Evolutionary conservation across 2,797 vertebrate species (phyloP).

Genomic region (Chlorospingus flavigularis): DNA sequence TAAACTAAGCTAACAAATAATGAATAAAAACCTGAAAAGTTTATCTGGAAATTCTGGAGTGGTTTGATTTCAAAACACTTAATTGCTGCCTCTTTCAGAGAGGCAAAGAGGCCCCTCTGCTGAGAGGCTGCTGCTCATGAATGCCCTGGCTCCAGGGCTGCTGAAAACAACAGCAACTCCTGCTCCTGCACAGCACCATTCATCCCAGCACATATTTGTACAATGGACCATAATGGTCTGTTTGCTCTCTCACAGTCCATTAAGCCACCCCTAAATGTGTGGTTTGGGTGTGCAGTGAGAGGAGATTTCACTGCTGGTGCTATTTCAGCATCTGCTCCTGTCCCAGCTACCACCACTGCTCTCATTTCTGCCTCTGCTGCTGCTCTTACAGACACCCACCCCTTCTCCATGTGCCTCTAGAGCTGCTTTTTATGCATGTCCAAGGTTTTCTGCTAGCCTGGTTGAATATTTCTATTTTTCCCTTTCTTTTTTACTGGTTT

Average conservation of each 20-base stretch:
- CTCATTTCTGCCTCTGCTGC: not conserved
- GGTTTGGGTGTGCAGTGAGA: not conserved
- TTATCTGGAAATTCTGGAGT: not conserved
- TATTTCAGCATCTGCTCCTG: not conserved
- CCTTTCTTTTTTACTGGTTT: not conserved
- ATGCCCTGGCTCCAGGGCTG: not conserved
- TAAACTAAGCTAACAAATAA: not conserved
- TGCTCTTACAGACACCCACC: not conserved
- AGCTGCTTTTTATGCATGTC: not conserved
- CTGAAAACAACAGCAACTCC: not conserved
- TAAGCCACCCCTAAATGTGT: constrained; percentile 9
- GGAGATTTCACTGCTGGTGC: not conserved
- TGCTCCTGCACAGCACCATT: not conserved
- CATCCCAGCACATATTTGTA: not conserved
- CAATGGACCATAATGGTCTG: not conserved
- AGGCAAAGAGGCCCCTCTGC: not conserved
- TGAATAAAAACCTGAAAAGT: not conserved
- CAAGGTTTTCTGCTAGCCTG: not conserved
- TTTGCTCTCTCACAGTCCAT: constrained; percentile 11
- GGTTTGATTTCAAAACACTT: not conserved
- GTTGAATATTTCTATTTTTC: not conserved
- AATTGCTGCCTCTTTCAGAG: not conserved
- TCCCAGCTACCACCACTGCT: not conserved
- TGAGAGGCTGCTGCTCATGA: not conserved
- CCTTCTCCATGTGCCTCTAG: not conserved